Evolutionary conservation across 1,140 invertebrate species (phyloP), one percentile per base, ranked within the genome.

Genomic region (Oreohelix idahoensis): DNA sequence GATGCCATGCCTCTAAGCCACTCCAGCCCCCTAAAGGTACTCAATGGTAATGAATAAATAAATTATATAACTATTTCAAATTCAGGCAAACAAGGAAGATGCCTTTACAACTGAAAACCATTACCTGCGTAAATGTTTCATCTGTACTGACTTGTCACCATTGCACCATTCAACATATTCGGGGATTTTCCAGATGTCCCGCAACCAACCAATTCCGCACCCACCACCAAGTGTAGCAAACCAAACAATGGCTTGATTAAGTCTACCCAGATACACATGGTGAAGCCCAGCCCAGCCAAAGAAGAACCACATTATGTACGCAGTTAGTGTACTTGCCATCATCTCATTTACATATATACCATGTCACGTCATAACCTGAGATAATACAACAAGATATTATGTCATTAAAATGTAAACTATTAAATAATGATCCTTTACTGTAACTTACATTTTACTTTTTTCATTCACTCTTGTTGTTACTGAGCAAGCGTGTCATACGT

Each of bases 181-280:
- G 0, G 96, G 96, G 79, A 99, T 96, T 79, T 95, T 94, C 87
- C 96, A 97, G 0, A 98, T 89, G 90, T 99, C 98, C 32, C 95
- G 93, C 0, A 98, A 85, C 96, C 97, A 98, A 4, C 97, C 97
- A 17, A 96, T 88, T 5, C 96, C 96, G 87, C 96, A 94, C 88
- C 96, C 97, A 5, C 97, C 97, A 26, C 97, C 97, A 17, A 97
- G 92, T 1, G 96, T 96, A 73, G 95, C 95, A 94, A 96, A 96
- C 95, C 96, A 97, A 0, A 98, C 93, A 89, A 98, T 96, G 0
- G 96, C 97, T 89, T 99, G 97, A n/a, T 95, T 94, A 91, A 98
- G 97, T 80, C 97, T 93, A 70, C 95, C 94, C 69, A 99, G 93
- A 91, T 99, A 99, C 88, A 98, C 94, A 91, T 98, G 97, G 93